A percentile compares a stretch with the other conserved stretches of the same genome.
Conservation (phyloP, 2,888 invertebrate genomes). For the Xestia sexstrigata region DNA sequence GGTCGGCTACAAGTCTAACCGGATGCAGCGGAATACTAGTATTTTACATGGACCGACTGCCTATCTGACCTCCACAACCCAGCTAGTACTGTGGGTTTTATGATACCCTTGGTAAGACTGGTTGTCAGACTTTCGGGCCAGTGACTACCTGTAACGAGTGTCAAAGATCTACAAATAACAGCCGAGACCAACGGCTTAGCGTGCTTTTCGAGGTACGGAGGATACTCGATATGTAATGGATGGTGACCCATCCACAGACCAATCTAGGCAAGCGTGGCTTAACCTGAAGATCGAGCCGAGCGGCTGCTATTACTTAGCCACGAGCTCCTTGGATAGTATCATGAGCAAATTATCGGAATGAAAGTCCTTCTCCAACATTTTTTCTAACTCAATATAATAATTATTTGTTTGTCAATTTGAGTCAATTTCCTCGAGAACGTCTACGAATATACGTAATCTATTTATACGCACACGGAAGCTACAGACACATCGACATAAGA, state of each 20-base stretch:
- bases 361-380: not conserved
- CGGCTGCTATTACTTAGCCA: too few species aligned
- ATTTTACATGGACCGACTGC: not conserved
- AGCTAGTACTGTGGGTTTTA: too few species aligned
- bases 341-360: not conserved
- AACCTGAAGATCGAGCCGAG: not conserved
- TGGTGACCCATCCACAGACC: too few species aligned
- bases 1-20: not conserved
- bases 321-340: not conserved
- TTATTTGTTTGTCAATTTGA: constrained; percentile 25
- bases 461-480: constrained; percentile 11
- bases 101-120: not conserved
- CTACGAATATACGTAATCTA: constrained; percentile 23
- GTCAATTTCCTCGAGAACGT: constrained; percentile 30
- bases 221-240: not conserved
- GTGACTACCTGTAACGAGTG: not conserved
- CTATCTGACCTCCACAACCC: too few species aligned
- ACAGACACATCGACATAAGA: not conserved
- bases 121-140: not conserved
- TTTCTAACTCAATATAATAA: constrained; percentile 23
- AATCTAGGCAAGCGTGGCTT: too few species aligned
- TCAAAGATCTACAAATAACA: too few species aligned
- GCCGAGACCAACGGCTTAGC: not conserved
- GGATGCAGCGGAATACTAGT: not conserved
- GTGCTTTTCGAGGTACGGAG: not conserved